These are phyloP conservation scores for Neelides folsomi DNA, from an alignment of 2,888 invertebrate genomes.

Conservation along the genomic window DNA sequence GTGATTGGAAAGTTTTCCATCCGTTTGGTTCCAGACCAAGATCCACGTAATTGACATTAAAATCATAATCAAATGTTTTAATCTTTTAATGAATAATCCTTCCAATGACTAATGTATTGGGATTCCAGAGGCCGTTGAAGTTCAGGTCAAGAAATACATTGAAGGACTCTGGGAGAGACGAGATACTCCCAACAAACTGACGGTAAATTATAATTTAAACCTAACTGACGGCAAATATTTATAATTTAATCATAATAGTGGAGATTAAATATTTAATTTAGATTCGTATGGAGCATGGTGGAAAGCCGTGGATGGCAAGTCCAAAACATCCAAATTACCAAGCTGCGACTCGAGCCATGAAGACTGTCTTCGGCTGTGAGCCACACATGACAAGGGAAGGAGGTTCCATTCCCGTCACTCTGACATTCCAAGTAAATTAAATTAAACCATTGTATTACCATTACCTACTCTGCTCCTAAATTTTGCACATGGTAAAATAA, in stretches of 20 bases:
- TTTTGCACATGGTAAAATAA: too few species aligned
- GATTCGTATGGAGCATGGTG: conserved; percentile 53
- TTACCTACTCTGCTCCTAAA: too few species aligned
- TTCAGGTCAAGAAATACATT: conserved; percentile 62
- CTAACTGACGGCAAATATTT: too few species aligned
- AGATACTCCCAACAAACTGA: conserved; percentile 74
- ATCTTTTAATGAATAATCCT: conserved; percentile 38
- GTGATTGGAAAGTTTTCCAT: conserved; percentile 96
- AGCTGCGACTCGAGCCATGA: conserved; percentile 69
- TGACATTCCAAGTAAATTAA: conserved; percentile 53
- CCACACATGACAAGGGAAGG: conserved; percentile 95
- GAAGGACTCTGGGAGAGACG: conserved; percentile 62
- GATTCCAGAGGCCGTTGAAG: conserved; percentile 55
- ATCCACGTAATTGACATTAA: conserved; percentile 30
- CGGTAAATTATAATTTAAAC: conserved; percentile 39
- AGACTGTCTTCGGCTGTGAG: conserved; percentile 72
- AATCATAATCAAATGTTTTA: too few species aligned
- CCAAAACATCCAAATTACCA: conserved; percentile 82
- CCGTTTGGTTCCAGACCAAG: conserved; percentile 85
- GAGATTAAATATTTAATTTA: conserved; percentile 10
- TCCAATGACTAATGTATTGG: neutral
- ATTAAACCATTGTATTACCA: too few species aligned
- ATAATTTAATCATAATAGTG: too few species aligned
- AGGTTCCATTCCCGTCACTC: conserved; percentile 91
- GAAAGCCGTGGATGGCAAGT: conserved; percentile 85